Conservation (phyloP, 2,113 vertebrate genomes). For the Pipa parva region DNA sequence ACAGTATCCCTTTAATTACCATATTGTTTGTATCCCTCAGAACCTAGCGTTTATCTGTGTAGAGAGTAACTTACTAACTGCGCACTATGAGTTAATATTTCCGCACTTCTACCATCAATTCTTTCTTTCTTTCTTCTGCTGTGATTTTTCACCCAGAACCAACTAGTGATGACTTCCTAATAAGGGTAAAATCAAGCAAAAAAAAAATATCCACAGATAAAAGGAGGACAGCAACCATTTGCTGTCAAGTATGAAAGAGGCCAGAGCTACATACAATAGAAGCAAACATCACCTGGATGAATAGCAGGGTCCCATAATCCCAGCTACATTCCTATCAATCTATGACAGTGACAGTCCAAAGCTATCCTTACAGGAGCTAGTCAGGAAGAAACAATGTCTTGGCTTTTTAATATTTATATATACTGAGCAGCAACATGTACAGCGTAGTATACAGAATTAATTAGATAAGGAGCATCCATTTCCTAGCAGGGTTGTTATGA, state of each 20-base stretch:
- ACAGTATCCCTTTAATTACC: no score
- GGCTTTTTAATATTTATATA: background rate
- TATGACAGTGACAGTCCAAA: slow-evolving; percentile 1
- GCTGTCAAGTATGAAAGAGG: slow-evolving; percentile 28
- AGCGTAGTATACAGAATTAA: no score
- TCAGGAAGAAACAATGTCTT: slow-evolving; percentile 15
- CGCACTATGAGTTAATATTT: background rate
- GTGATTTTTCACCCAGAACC: background rate
- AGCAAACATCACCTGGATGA: slow-evolving; percentile 32
- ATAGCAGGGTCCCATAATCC: slow-evolving; percentile 29
- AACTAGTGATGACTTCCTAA: slow-evolving; percentile 23
- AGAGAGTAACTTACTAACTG: background rate
- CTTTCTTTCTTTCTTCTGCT: background rate
- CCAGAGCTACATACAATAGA: slow-evolving; percentile 16
- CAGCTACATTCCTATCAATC: slow-evolving; percentile 24
- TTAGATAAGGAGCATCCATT: no score
- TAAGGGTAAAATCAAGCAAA: slow-evolving; percentile 14
- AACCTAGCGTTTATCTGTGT: no score
- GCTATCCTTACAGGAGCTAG: slow-evolving; percentile 11
- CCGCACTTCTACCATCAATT: background rate
- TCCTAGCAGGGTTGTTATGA: no score
- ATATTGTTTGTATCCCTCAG: no score
- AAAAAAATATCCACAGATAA: slow-evolving; percentile 11
- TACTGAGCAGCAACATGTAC: no score
- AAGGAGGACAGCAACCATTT: slow-evolving; percentile 11